Conservation (phyloP, 2,888 invertebrate genomes). For the Halictus ligatus region DNA sequence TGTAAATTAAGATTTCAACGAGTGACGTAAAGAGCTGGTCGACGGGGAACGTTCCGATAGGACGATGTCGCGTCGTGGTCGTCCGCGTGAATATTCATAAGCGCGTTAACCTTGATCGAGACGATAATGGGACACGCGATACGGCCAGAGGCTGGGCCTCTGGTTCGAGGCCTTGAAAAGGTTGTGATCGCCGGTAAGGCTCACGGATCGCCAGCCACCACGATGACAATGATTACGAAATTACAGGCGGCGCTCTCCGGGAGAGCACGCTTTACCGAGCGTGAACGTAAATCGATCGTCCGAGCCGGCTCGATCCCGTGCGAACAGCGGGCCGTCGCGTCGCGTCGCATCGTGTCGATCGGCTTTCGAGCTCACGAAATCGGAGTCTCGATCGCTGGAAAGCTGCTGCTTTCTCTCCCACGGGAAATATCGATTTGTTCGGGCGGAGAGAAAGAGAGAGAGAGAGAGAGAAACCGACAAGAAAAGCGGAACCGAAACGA, state of each 20-base stretch:
- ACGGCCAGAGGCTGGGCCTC: conserved; percentile 28
- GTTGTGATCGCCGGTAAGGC: conserved; percentile 51
- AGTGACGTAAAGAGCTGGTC: conserved; percentile 10
- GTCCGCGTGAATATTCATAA: conserved; percentile 52
- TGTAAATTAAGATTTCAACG: not conserved
- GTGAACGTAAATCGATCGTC: conserved; percentile 50
- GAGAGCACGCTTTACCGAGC: conserved; percentile 44
- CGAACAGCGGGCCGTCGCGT: not conserved
- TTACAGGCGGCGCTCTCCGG: conserved; percentile 39
- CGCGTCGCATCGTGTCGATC: not conserved
- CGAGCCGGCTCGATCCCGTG: conserved; percentile 21
- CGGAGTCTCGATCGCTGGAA: not conserved
- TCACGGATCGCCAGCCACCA: conserved; percentile 46
- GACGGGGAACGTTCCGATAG: not conserved
- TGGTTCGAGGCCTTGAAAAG: conserved; percentile 61
- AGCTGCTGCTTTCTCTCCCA: conserved; percentile 33
- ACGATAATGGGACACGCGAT: conserved; percentile 55
- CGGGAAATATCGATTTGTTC: conserved; percentile 4
- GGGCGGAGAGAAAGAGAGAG: no score
- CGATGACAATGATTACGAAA: conserved; percentile 65
- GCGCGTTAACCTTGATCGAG: conserved; percentile 53
- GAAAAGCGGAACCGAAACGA: not conserved
- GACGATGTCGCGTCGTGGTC: not conserved
- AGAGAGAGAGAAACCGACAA: not conserved
- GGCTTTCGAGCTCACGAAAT: conserved; percentile 9